Evolutionary conservation across 2,888 invertebrate species (phyloP), one percentile per base, ranked within the genome.

Genomic region (Lordiphosa fenestrarum): DNA sequence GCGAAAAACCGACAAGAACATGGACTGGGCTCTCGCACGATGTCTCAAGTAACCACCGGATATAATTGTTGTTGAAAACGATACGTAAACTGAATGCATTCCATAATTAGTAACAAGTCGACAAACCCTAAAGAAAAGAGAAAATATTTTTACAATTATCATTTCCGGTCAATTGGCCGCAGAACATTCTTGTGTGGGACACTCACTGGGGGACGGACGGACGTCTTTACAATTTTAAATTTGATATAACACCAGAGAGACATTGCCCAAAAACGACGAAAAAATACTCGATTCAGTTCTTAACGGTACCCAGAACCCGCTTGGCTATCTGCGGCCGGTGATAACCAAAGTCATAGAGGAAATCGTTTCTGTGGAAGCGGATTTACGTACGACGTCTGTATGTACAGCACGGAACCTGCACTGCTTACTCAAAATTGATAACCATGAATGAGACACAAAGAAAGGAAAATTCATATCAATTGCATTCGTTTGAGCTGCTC

Each of bases 101-200:
- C 80, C 73, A 75, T 84, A 84, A 84, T 84, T 82, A 84, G 84
- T 74, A 65, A 56, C 75, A 60, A 66, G 66, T 52, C 56, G 71
- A 73, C 63, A 61, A 54, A 68, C 51, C 67, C 60, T 63, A 37
- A 74, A 67, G 67, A 65, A 67, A 71, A 69, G 62, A 78, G 69
- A 74, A 78, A 62, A 62, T 60, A 61, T 69, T 74, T 80, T 81
- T 78, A 82, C 84, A 77, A 78, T 78, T 78, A 84, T 78, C 77
- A 78, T 84, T 78, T 78, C 77, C 77, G 78, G 84, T 64, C 62
- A 67, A 51, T 63, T 65, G 50, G 65, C 65, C 48, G 36, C n/a
- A n/a, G 13, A 52, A 50, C 66, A 52, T 39, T 40, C 13, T 36
- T 53, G 51, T 54, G 50, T 47, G 44, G n/a, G 30, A 30, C 30